Evolutionary conservation across 1,140 invertebrate genomes (phyloP), one percentile per base, ranked within the genome.

Genomic region (Oryctes rhinoceros): DNA sequence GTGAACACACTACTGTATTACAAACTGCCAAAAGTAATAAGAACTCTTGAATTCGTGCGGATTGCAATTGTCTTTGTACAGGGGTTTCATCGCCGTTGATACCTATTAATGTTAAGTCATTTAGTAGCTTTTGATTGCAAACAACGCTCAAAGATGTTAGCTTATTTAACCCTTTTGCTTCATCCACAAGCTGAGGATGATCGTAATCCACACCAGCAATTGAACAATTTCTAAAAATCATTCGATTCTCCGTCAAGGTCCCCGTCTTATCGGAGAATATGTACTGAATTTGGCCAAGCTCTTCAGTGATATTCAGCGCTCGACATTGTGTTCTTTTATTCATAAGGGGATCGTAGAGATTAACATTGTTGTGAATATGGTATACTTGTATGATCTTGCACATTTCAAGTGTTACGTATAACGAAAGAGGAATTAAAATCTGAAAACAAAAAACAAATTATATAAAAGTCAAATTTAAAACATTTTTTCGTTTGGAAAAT

Each of bases 261-360:
- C 98, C 98, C 1, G 98, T 99, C 88, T 99, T 99, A 87, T 99
- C 98, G 10, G 96, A 98, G 89, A 99, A 99, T 71, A 99, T 91
- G 86, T 99, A 99, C 85, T 97, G 95, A 37, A 99, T 94, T 89
- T 98, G 97, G 4, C 98, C 98, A 71, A 99, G 90, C 88, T 99
- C 97, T 88, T 99, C 98, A 0, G 98, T 97, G 75, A 99, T 99
- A 87, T 99, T 99, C 81, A 99, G 90, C 47, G 98, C 97, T 79
- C 97, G 91, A 87, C 97, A 99, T 88, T 99, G 96, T n/a, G 96
- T 93, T 81, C 94, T 90, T 83, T 95, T 97, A 86, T 97, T 94
- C 6, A 93, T 94, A 65, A 93, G 89, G 10, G 92, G 88, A 89
- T 99, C 96, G 85, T 94, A 97, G 83, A 99, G 89, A 71, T 96